phyloP scores from a whole-genome alignment of 2,113 vertebrate genomes.

The Phyllostomus hastatus region DNA sequence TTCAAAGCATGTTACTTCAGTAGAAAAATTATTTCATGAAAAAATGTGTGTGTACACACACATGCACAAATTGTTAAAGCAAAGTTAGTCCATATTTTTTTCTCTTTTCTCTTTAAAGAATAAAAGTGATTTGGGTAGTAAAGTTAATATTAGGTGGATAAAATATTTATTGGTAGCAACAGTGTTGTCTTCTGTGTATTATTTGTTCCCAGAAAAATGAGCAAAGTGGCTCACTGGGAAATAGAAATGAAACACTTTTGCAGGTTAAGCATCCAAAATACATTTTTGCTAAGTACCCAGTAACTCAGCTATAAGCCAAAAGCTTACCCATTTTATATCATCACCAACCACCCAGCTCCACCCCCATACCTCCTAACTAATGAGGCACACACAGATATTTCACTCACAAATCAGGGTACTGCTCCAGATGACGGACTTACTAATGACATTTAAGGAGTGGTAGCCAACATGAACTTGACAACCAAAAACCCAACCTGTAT shows the following conservation, averaged over 20 bases:
- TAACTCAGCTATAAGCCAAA: not conserved
- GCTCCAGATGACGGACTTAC: not conserved
- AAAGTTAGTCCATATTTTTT: conserved; percentile 26
- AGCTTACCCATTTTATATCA: not conserved
- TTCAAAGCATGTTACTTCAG: not conserved
- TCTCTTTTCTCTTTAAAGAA: not conserved
- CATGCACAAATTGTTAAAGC: not conserved
- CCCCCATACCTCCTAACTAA: not conserved
- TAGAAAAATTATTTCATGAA: not conserved
- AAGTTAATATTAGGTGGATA: not conserved
- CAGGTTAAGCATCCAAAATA: conserved; percentile 47
- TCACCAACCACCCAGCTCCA: conserved; percentile 1
- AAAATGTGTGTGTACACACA: not conserved
- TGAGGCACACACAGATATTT: conserved; percentile 5
- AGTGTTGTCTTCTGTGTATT: not conserved
- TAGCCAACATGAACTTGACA: not conserved
- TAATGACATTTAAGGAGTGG: not conserved
- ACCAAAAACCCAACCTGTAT: not conserved
- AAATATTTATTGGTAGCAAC: not conserved
- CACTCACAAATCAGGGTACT: conserved; percentile 44
- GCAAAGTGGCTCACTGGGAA: not conserved
- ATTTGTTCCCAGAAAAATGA: not conserved
- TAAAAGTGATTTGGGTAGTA: conserved; percentile 1
- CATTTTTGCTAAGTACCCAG: not conserved
- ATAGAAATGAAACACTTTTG: not conserved